phyloP scores from a whole-genome alignment of 1,140 invertebrate species.

The Diprion similis region DNA sequence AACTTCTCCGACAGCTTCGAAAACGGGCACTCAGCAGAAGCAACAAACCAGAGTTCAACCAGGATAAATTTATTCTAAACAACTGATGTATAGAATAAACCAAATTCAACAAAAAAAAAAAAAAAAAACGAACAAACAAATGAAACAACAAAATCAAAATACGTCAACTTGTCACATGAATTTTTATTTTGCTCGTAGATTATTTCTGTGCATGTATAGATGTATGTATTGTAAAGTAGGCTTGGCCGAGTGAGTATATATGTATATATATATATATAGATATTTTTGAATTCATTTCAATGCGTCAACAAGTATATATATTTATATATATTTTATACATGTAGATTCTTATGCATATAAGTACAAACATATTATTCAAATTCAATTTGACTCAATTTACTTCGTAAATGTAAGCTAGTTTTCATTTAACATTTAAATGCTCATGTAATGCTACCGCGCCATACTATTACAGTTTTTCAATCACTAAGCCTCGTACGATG shows the following conservation, averaged over 20 bases:
- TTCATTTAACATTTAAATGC: not conserved
- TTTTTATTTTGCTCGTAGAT: slow-evolving; percentile 46
- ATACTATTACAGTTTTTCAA: not conserved
- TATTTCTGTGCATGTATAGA: slow-evolving; percentile 24
- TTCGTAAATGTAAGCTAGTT: not conserved
- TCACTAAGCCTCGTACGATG: slow-evolving; percentile 14
- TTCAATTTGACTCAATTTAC: too few species aligned
- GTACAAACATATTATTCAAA: slow-evolving; percentile 38
- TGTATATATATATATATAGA: slow-evolving; percentile 34
- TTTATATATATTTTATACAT: slow-evolving; percentile 22
- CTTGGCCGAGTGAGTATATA: slow-evolving; percentile 37
- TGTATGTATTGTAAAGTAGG: slow-evolving; percentile 34
- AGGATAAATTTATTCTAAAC: too few species aligned
- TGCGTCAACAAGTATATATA: slow-evolving; percentile 27
- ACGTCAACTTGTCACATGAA: slow-evolving; percentile 28
- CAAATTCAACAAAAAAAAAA: not conserved
- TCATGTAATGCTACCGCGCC: not conserved
- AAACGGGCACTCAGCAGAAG: too few species aligned
- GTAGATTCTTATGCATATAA: slow-evolving; percentile 24
- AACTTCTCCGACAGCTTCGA: too few species aligned
- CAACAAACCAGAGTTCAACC: too few species aligned
- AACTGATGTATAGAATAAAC: too few species aligned
- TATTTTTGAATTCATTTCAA: slow-evolving; percentile 22
- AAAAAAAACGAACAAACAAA: slow-evolving; percentile 24
- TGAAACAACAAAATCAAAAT: slow-evolving; percentile 24